Base-by-base conservation (phyloP, 2,113 vertebrate species). In the Acrocephalus arundinaceus region DNA sequence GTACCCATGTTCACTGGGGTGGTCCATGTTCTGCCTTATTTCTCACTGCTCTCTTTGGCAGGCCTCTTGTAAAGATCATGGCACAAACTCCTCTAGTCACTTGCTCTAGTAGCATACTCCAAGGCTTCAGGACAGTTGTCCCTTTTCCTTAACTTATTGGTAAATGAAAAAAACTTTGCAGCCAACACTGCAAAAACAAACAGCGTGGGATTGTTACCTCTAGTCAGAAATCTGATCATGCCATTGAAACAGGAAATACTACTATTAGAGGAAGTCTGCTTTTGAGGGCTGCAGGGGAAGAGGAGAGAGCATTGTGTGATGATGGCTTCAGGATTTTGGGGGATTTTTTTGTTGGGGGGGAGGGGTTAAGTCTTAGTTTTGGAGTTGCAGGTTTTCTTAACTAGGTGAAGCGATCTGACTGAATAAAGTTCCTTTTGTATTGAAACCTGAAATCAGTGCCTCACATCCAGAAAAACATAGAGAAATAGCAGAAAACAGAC, bases 171-270 rank as follows among this genome's bases (percentile, higher is more conserved):
- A 81, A 41, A 35, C 25, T 51, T 48, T 35, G 67, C 67, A 73
- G 28, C 13, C 51, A 80, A 15, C 3, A 11, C 19, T 66, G 59
- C 61, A 62, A 49, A 62, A 90, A 11, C 3, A 55, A 51, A 23
- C 46, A n/a, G 23, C 0, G 0, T 61, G 41, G 28, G 22, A 30
- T 7, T 85, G 37, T 49, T 74, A 21, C 46, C n/a, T 51, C 45
- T 17, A 15, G 10, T 59, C 41, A 88, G 75, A 76, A 79, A 54
- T 2, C 4, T 7, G 27, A 66, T 75, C 4, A 2, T 54, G 31
- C 25, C 52, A 11, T 2, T 37, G 39, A 78, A 71, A 28, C 7
- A 43, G 13, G 11, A 45, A 78, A 18, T 1, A 1, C 5, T 68
- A 15, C 33, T 62, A 5, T 15, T 39, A 11, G 10, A 88, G 37